Conservation (phyloP, 2,113 vertebrate species). For the Hippocampus zosterae region DNA sequence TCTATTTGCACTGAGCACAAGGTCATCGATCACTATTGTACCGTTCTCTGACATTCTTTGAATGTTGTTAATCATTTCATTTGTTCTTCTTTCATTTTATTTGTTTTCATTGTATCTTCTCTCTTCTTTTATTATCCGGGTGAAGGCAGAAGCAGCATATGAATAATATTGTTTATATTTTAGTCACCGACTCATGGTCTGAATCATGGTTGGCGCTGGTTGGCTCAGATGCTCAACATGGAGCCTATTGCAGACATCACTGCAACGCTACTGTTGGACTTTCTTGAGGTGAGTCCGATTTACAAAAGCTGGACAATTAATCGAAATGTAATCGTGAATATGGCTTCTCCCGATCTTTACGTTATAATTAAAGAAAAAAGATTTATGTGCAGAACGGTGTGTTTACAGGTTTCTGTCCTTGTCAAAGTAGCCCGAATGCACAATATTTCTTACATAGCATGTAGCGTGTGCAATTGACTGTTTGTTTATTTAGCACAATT, state of each 20-base stretch:
- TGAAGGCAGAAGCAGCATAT: neutral
- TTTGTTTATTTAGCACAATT: no score
- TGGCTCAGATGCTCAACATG: conserved; percentile 91
- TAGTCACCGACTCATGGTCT: conserved; percentile 84
- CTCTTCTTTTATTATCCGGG: neutral
- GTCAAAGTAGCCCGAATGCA: no score
- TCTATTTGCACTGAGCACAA: neutral
- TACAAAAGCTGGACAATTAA: neutral
- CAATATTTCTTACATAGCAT: no score
- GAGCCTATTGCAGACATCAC: conserved; percentile 90
- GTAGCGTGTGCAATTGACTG: no score
- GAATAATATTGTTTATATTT: neutral
- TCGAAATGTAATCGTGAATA: no score
- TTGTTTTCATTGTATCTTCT: neutral
- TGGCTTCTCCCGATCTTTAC: no score
- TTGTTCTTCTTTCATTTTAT: neutral
- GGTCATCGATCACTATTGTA: neutral
- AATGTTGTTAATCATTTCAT: neutral
- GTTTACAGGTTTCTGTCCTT: no score
- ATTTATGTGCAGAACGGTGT: no score
- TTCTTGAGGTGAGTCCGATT: conserved; percentile 80
- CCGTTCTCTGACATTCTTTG: neutral
- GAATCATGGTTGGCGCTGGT: conserved; percentile 89
- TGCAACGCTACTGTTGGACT: conserved; percentile 87
- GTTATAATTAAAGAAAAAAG: no score